Base-by-base conservation (phyloP, 2,797 vertebrate species). In the Sebastolobus altivelis region DNA sequence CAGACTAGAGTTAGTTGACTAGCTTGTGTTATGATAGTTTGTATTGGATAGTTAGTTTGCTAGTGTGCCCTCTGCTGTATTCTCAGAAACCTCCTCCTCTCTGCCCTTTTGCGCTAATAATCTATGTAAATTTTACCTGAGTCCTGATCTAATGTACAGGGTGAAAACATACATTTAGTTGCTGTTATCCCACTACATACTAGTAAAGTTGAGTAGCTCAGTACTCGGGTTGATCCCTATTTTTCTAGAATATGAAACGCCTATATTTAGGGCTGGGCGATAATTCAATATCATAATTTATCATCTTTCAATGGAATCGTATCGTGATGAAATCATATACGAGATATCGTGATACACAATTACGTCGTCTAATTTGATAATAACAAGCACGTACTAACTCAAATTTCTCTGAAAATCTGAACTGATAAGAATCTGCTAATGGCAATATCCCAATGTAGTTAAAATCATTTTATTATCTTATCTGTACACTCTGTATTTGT, bases 41-140 rank as follows among this genome's bases (percentile, higher is more conserved):
- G 43, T 72, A 37, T 66, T 77, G 31, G 72, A 55, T 88, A 87
- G 35, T 75, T 88, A 68, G 79, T 88, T 85, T 85, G 33, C 10
- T 85, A 84, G 83, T 75, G 25, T 86, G 22, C 55, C 69, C 77
- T 84, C 40, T 85, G 43, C 49, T 82, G 18, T 81, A 71, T 86
- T 81, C 49, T 77, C 16, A 68, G 54, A 69, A 75, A 78, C 65
- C 61, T 86, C 60, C 49, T 65, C 75, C 35, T 43, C 59, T 75
- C 6, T 82, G 52, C 83, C 68, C 13, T 79, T 72, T 65, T 67
- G 56, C 12, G 0, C 33, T 73, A 65, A 69, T 52, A 20, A 52
- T n/a, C 7, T 52, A n/a, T 49, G 46, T 18, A 52, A 52, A 4
- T 46, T 16, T 18, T 46, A 46, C 31, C 31, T 31, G 31, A 31